Evolutionary conservation across 2,888 invertebrate genomes (phyloP).

Genomic region (Seira ritae): DNA sequence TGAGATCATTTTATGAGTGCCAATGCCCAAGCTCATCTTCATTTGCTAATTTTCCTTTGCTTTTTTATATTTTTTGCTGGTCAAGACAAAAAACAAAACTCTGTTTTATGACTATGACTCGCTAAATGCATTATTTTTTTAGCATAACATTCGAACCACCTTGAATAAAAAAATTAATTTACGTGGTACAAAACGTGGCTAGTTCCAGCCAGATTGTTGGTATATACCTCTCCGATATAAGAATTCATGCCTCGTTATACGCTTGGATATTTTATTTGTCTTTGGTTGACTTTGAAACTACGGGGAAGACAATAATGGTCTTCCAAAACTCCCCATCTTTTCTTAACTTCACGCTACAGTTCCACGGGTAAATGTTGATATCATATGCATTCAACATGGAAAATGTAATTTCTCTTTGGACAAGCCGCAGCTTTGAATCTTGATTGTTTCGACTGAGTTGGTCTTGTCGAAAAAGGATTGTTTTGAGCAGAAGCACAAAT

Average conservation of each 20-base stretch:
- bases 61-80: background rate
- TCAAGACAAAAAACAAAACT: background rate
- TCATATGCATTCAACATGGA: too few species aligned
- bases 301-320: too few species aligned
- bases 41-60: conserved; percentile 24
- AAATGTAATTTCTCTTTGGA: too few species aligned
- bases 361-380: too few species aligned
- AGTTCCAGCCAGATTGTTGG: conserved; percentile 34
- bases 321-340: too few species aligned
- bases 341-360: too few species aligned
- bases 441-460: background rate
- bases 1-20: background rate
- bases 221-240: too few species aligned
- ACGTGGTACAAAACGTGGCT: background rate
- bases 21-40: background rate
- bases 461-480: too few species aligned
- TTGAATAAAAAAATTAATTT: background rate
- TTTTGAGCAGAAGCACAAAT: too few species aligned
- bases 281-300: conserved; percentile 49
- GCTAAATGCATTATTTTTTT: conserved; percentile 14
- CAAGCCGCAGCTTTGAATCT: too few species aligned
- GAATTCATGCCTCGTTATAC: too few species aligned
- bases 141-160: background rate
- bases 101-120: conserved; percentile 25
- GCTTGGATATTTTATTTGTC: too few species aligned